These are phyloP conservation scores for Xanthia togata DNA, from an alignment of 2,888 invertebrate genomes.

Conservation along the genomic window DNA sequence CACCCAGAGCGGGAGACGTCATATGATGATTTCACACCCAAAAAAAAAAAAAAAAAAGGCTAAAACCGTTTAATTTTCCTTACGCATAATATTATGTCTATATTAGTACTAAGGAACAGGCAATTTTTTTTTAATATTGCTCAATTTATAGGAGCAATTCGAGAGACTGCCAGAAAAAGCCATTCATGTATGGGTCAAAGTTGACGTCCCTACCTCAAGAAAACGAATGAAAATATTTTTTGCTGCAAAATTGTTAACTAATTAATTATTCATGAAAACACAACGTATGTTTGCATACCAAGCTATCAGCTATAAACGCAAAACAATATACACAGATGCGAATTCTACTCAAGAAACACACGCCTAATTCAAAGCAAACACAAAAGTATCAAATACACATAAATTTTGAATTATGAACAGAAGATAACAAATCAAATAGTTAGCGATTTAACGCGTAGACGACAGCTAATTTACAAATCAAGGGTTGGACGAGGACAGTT, in stretches of 20 bases:
- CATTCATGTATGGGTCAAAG: background rate
- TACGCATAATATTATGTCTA: background rate
- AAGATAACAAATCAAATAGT: slow-evolving; percentile 59
- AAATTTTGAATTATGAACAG: slow-evolving; percentile 44
- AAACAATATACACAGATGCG: background rate
- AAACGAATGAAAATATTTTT: background rate
- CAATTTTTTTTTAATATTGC: background rate
- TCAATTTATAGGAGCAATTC: background rate
- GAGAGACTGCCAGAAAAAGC: background rate
- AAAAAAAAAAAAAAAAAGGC: too few relatives aligned
- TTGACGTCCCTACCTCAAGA: background rate
- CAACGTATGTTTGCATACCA: background rate
- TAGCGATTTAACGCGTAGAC: slow-evolving; percentile 54
- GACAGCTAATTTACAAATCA: slow-evolving; percentile 66
- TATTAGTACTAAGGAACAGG: background rate
- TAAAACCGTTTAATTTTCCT: too few relatives aligned
- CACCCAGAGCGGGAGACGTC: too few relatives aligned
- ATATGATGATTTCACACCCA: too few relatives aligned
- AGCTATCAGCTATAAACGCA: background rate
- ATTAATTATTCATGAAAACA: background rate
- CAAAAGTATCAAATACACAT: slow-evolving; percentile 29
- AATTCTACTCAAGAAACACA: background rate
- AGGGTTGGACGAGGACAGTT: slow-evolving; percentile 52
- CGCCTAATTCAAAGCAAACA: slow-evolving; percentile 14
- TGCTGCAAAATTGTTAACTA: too few relatives aligned